Percentiles rank a stretch among this genome's conserved stretches.
These are phyloP conservation scores for Cylloceria caligata DNA, from an alignment of 2,888 invertebrate species.

Conservation along the genomic window DNA sequence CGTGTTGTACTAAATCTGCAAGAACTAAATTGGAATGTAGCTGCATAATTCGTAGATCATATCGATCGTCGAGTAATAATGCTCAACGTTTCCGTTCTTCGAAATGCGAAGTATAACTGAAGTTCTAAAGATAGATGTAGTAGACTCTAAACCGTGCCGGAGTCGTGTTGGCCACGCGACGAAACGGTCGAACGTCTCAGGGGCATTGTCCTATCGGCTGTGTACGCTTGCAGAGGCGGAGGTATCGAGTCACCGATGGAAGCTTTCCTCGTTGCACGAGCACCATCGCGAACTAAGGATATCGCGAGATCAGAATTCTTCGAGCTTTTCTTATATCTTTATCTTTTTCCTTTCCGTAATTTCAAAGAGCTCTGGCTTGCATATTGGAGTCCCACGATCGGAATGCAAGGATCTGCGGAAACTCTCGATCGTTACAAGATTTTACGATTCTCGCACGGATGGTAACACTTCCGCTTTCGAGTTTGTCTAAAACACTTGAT, in stretches of 20 bases:
- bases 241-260: slow-evolving; percentile 30
- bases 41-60: slow-evolving; percentile 14
- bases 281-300: slow-evolving; percentile 17
- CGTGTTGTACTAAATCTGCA: background rate
- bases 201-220: slow-evolving; percentile 70
- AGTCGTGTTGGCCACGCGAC: slow-evolving; percentile 54
- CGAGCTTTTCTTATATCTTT: slow-evolving; percentile 26
- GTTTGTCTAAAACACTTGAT: too few relatives aligned
- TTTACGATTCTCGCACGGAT: background rate
- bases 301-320: slow-evolving; percentile 30
- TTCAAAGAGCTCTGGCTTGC: slow-evolving; percentile 1
- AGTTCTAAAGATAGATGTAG: slow-evolving; percentile 37
- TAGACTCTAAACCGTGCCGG: background rate
- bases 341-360: background rate
- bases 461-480: background rate
- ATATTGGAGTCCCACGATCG: slow-evolving; percentile 14
- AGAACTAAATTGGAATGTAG: background rate
- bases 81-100: background rate
- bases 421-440: background rate
- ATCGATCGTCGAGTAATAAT: slow-evolving; percentile 23
- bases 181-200: slow-evolving; percentile 72
- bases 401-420: background rate
- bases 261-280: slow-evolving; percentile 14
- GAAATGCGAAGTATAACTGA: slow-evolving; percentile 8
- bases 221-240: slow-evolving; percentile 28